These are phyloP conservation scores for Carterocephalus palaemon DNA, from an alignment of 2,888 invertebrate genomes.

Conservation along the genomic window DNA sequence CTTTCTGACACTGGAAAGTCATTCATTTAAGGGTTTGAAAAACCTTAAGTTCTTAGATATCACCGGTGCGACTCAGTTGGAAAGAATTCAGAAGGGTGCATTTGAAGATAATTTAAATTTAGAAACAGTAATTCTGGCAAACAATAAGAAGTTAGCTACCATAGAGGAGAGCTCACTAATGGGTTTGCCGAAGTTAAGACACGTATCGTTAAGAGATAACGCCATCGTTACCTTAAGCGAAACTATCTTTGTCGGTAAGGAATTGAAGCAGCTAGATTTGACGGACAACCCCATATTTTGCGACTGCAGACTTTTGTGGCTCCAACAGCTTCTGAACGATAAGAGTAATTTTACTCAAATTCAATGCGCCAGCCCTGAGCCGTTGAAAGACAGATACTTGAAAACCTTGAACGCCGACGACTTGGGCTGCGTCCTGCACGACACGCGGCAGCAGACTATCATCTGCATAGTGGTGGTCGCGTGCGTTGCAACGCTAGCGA, in stretches of 20 bases:
- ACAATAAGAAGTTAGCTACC: constrained; percentile 85
- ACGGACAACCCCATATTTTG: constrained; percentile 91
- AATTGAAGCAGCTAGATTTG: constrained; percentile 85
- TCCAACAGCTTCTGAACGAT: constrained; percentile 84
- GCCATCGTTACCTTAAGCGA: constrained; percentile 87
- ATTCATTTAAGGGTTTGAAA: constrained; percentile 87
- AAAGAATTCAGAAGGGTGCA: constrained; percentile 86
- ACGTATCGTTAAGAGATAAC: constrained; percentile 88
- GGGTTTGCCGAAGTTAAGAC: constrained; percentile 87
- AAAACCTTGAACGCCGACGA: constrained; percentile 85
- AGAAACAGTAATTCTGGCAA: constrained; percentile 85
- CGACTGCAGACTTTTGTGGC: constrained; percentile 89
- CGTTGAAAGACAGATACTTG: constrained; percentile 84
- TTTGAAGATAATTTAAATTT: constrained; percentile 89
- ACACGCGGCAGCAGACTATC: constrained; percentile 88
- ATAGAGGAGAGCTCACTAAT: constrained; percentile 88
- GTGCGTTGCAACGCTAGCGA: constrained; percentile 84
- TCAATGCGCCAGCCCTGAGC: constrained; percentile 85
- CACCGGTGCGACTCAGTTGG: constrained; percentile 86
- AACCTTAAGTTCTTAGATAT: constrained; percentile 88
- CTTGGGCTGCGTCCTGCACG: constrained; percentile 88
- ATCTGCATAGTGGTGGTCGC: constrained; percentile 87
- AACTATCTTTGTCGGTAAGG: constrained; percentile 87
- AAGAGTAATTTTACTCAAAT: constrained; percentile 84
- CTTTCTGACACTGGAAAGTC: constrained; percentile 83